Conservation (phyloP, 53 echinoderm and acorn worm genomes). For the Henricia sp. region DNA sequence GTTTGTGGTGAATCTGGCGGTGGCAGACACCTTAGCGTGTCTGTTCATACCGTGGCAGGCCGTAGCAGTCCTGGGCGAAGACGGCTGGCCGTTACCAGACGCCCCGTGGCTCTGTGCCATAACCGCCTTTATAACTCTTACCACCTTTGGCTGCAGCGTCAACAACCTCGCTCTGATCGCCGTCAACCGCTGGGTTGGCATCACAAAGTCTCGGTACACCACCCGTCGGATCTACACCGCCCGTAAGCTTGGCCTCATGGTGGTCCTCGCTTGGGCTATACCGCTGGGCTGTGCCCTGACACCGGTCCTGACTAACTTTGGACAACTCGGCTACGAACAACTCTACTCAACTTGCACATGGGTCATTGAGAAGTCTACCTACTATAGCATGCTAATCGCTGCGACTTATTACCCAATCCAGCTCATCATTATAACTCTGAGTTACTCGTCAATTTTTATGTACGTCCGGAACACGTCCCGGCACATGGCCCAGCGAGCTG, state of each 20-base stretch:
- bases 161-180: constrained; percentile 59
- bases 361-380: neutral
- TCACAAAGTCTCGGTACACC: constrained; percentile 48
- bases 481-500: neutral
- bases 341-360: constrained; percentile 21
- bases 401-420: constrained; percentile 19
- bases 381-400: constrained; percentile 10
- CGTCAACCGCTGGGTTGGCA: constrained; percentile 59
- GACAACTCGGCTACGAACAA: constrained; percentile 42
- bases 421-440: neutral
- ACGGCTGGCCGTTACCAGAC: constrained; percentile 37
- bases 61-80: constrained; percentile 28
- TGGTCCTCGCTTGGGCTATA: constrained; percentile 52
- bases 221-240: constrained; percentile 54
- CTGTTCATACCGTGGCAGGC: constrained; percentile 63
- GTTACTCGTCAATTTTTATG: neutral
- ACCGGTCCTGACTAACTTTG: constrained; percentile 44
- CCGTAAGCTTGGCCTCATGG: constrained; percentile 62
- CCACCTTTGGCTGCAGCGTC: constrained; percentile 51
- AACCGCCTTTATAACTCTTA: constrained; percentile 35
- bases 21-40: constrained; percentile 50
- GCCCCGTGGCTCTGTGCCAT: constrained; percentile 52
- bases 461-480: constrained; percentile 7
- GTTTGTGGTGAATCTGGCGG: constrained; percentile 50
- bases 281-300: constrained; percentile 52